Evolutionary conservation across 1,140 invertebrate species (phyloP).

Genomic region (Camponotus vicinus): DNA sequence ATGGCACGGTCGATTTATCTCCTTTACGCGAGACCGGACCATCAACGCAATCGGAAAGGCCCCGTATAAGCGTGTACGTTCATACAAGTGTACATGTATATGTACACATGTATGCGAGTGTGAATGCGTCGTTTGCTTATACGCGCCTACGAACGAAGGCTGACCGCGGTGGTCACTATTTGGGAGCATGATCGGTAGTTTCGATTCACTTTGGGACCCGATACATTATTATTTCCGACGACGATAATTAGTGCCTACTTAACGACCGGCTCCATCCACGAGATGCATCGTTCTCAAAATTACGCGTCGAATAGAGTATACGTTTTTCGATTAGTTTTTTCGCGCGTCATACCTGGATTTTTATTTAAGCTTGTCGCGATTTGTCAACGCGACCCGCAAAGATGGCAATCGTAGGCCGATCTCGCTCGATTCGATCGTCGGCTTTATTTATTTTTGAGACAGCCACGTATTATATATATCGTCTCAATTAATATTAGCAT

Average conservation of each 20-base stretch:
- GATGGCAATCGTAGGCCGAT: not conserved
- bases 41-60: conserved; percentile 52
- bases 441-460: not conserved
- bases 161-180: conserved; percentile 52
- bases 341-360: too few species aligned
- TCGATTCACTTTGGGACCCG: conserved; percentile 44
- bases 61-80: not conserved
- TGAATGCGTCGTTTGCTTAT: conserved; percentile 49
- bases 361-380: too few species aligned
- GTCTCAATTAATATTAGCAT: not conserved
- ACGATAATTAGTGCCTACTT: conserved; percentile 62
- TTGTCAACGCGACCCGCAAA: not conserved
- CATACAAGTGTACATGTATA: not conserved
- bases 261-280: conserved; percentile 19
- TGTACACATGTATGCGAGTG: not conserved
- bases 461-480: too few species aligned
- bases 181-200: conserved; percentile 64
- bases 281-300: conserved; percentile 11
- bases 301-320: not conserved
- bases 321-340: not conserved
- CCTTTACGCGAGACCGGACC: conserved; percentile 58
- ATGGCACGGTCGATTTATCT: conserved; percentile 64
- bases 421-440: not conserved
- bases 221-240: conserved; percentile 55
- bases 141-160: conserved; percentile 37